Base-by-base conservation (phyloP, 2,888 invertebrate species). In the Phalera bucephala region DNA sequence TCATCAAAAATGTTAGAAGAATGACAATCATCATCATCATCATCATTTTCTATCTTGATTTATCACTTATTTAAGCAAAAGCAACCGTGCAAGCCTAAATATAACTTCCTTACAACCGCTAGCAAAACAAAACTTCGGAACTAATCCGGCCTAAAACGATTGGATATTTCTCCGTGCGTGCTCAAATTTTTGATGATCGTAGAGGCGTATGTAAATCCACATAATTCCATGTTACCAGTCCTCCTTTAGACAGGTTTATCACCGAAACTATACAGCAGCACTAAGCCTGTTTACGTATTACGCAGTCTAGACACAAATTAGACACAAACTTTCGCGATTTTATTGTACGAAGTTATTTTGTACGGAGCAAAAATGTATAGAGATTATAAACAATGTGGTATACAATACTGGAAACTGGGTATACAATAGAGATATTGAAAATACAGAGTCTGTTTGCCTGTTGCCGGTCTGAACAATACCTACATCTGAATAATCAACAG, bases 401-500 rank as follows among this genome's bases (percentile, higher is more conserved):
- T n/a, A n/a, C n/a, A n/a, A n/a, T n/a, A 43, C 36, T 39, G 52
- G 51, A 53, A 52, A 44, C 50, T 56, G 64, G 64, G 66, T 65
- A 67, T 64, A 68, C 64, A 33, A 52, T 49, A 55, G 45, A 43
- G 52, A 62, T 58, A 61, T 45, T 58, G 58, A 57, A 64, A 62
- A 69, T 67, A 68, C 70, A 68, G 44, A 25, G 33, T 31, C 32
- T 41, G 40, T 51, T 45, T 34, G 49, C 40, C 39, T 38, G 36
- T 46, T 36, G 37, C 47, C 41, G 56, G 57, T 55, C 59, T 59
- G 52, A 58, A 57, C 54, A 52, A 57, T 42, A 19, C n/a, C n/a
- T n/a, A n/a, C 42, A 34, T 64, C 65, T 55, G 52, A 67, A 68
- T 72, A 67, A 75, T 73, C 66, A 70, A 66, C 64, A 48, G 67